A percentile compares a stretch with the other conserved stretches of the same genome.
Evolutionary conservation across 30 jellyfish, hydroid and myxozoan genomes (phyloP).

Genomic region (Haliclystus octoradiatus): DNA sequence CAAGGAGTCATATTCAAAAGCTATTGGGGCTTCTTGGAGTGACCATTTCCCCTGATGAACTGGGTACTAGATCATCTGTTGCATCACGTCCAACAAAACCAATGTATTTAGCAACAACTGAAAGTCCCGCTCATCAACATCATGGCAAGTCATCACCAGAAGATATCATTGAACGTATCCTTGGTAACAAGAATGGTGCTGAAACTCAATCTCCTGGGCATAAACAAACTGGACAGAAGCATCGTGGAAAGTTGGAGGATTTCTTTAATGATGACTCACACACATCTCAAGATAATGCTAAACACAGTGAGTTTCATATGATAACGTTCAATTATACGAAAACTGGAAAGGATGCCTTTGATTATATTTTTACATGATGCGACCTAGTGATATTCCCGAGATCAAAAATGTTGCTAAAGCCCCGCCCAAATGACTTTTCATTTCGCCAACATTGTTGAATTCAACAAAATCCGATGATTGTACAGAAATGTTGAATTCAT

Average conservation of each 20-base stretch:
- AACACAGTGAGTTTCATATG: too few relatives aligned
- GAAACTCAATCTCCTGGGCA: neutral
- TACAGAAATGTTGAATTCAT: too few relatives aligned
- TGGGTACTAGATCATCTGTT: conserved; percentile 12
- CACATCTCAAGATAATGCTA: too few relatives aligned
- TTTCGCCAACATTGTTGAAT: too few relatives aligned
- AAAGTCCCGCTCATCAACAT: neutral
- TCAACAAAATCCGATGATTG: too few relatives aligned
- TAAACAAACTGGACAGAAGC: neutral
- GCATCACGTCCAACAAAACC: conserved; percentile 9
- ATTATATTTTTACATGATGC: too few relatives aligned
- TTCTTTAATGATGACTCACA: neutral
- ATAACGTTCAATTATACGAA: too few relatives aligned
- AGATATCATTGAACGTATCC: conserved; percentile 8
- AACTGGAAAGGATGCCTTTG: too few relatives aligned
- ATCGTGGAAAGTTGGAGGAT: neutral
- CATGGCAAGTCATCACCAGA: conserved; percentile 1
- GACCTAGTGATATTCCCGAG: too few relatives aligned
- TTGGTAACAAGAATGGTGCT: neutral
- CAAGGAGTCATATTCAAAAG: neutral
- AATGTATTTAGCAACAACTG: neutral
- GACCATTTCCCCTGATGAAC: conserved; percentile 1
- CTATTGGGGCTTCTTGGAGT: neutral
- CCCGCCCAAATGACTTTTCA: too few relatives aligned
- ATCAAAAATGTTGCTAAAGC: too few relatives aligned